Evolutionary conservation across 2,113 vertebrate species (phyloP), one percentile per base, ranked within the genome.

Genomic region (Planiliza haematocheilus): DNA sequence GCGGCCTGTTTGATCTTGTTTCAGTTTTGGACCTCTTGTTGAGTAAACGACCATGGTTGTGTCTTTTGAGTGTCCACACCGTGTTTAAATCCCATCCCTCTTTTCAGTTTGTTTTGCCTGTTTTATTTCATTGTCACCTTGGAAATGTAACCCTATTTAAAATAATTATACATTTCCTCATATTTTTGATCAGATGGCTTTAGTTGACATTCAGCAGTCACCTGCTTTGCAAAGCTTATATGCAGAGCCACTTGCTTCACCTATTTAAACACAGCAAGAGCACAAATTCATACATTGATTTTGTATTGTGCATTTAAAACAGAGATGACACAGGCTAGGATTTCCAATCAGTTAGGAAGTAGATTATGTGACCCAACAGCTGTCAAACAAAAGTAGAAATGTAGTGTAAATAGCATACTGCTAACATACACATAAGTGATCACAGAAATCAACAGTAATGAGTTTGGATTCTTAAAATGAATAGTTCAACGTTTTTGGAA

Each of bases 1-100:
- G 48, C 24, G 61, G 57, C 57, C 21, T 55, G 60, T 65, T 34
- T 43, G 61, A 49, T 42, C 9, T 20, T 49, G 37, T 53, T 52
- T 62, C 49, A 39, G 21, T 43, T 69, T 64, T 64, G 69, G 53
- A 61, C 5, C 14, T 57, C 34, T 45, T 57, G 10, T 52, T 5
- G 24, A 30, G 24, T 30, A 30, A 30, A 30, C 24, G 5, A 30
- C 24, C 48, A 49, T 17, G 61, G 51, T 46, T 57, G 43, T 63
- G 49, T 66, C 57, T 83, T 66, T 60, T 59, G 42, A 39, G 52
- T 66, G 74, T 74, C 55, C 16, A 63, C 46, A 51, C 60, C 17
- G 64, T 64, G 30, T 78, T 64, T 57, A 56, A 70, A 48, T 38
- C 13, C 36, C 67, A 64, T 86, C 56, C 20, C 56, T 10, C 16